phyloP scores from a whole-genome alignment of 1,140 invertebrate genomes.

The Solenopsis fugax region DNA sequence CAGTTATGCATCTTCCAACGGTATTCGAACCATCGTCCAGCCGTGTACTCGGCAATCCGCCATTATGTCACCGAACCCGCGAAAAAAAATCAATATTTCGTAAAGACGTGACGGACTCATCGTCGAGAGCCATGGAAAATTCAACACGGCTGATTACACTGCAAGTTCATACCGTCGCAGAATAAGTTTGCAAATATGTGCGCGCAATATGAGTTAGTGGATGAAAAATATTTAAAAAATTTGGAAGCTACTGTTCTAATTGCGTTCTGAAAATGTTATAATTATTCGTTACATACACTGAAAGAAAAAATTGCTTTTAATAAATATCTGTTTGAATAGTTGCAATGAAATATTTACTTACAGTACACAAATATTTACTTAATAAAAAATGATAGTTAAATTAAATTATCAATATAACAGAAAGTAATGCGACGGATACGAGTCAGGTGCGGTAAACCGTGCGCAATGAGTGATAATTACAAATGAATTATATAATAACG shows the following conservation, averaged over 20 bases:
- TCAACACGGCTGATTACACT: slow-evolving; percentile 54
- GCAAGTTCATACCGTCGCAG: background rate
- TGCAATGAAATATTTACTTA: too few species aligned
- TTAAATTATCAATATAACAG: too few species aligned
- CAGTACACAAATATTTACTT: too few species aligned
- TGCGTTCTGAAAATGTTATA: background rate
- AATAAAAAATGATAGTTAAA: too few species aligned
- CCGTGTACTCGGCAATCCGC: slow-evolving; percentile 43
- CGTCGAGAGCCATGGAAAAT: background rate
- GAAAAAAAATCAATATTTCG: slow-evolving; percentile 72
- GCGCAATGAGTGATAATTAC: too few species aligned
- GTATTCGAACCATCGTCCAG: slow-evolving; percentile 19
- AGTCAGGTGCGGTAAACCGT: too few species aligned
- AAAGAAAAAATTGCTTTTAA: too few species aligned
- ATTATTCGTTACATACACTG: too few species aligned
- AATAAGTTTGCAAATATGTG: slow-evolving; percentile 14
- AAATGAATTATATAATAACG: too few species aligned
- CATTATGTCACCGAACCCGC: slow-evolving; percentile 59
- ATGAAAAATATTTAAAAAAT: background rate
- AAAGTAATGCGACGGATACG: too few species aligned
- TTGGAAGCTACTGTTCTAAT: background rate
- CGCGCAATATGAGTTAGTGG: background rate
- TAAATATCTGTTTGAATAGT: too few species aligned
- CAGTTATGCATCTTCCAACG: slow-evolving; percentile 75
- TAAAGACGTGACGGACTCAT: slow-evolving; percentile 44